phyloP scores from a whole-genome alignment of 1,140 invertebrate species.

The fruit fly (Drosophila melanogaster) region Release_6_plus_ISO1_MT NC_004354.4:19258501-19259000 shows the following conservation, averaged over 20 bases:
- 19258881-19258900: slow-evolving; percentile 92
- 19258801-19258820: too few species aligned
- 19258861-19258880: slow-evolving; percentile 96
- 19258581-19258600: not conserved
- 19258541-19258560: too few species aligned
- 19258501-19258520: too few species aligned
- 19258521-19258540: too few species aligned
- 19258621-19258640: too few species aligned
- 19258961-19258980: slow-evolving; percentile 90
- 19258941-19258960: slow-evolving; percentile 95
- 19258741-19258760: too few species aligned
- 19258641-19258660: not conserved
- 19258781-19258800: too few species aligned
- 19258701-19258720: not conserved
- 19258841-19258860: slow-evolving; percentile 89
- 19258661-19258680: not conserved
- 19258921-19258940: slow-evolving; percentile 94
- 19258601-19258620: too few species aligned
- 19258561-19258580: too few species aligned
- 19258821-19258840: slow-evolving; percentile 86
- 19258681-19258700: not conserved
- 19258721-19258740: not conserved
- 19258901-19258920: slow-evolving; percentile 90
- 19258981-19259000: slow-evolving; percentile 92
- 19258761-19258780: too few species aligned